Percentiles rank a stretch among this genome's conserved stretches.
Conservation (phyloP, 2,113 vertebrate genomes). For the Ginglymostoma cirratum region DNA sequence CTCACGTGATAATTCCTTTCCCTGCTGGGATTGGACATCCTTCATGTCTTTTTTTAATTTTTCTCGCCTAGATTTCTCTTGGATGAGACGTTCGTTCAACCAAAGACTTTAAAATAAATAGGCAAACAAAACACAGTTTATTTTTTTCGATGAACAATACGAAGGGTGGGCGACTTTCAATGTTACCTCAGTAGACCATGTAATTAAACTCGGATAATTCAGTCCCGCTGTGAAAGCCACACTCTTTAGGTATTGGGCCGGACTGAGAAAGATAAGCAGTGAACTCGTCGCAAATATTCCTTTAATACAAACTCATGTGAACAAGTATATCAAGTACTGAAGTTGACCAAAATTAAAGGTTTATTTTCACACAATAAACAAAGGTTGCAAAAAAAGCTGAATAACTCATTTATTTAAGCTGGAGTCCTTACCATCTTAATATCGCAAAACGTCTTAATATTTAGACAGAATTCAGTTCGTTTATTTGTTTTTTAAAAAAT, state of each 20-base stretch:
- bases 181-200: background rate
- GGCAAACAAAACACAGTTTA: conserved; percentile 20
- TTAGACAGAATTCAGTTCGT: background rate
- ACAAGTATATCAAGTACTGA: background rate
- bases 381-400: background rate
- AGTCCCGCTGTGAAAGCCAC: background rate
- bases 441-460: background rate
- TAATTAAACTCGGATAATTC: background rate
- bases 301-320: background rate
- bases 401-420: background rate
- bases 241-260: background rate
- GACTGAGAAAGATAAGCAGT: background rate
- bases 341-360: background rate
- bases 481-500: background rate
- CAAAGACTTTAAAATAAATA: background rate
- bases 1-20: background rate
- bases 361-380: background rate
- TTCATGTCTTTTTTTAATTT: conserved; percentile 39
- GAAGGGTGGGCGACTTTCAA: background rate
- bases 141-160: background rate
- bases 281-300: background rate
- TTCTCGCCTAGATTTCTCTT: conserved; percentile 39
- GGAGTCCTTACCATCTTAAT: background rate
- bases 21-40: background rate
- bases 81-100: background rate